Base-by-base conservation (phyloP, 2,888 invertebrate species). In the Tipula lateralis region DNA sequence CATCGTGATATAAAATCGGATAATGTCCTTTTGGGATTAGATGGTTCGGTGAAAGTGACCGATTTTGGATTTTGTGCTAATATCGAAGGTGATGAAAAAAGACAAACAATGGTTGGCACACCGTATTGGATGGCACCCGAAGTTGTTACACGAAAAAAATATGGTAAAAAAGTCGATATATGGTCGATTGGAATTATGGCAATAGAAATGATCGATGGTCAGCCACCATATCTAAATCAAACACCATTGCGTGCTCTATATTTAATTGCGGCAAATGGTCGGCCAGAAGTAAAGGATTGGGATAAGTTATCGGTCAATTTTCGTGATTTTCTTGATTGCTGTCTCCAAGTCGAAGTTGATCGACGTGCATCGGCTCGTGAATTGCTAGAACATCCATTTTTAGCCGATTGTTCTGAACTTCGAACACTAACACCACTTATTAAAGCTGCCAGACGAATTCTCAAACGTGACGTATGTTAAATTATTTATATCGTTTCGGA, bases 21-120 rank as follows among this genome's bases (percentile, higher is more conserved):
- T 90, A 99, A 99, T 89, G 95, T 99, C 13, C 92, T 99, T 1
- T 92, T 99, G 1, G 98, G 97, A 19, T 96, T 97, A 96, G 95
- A 97, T 87, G 98, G 98, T 0, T 93, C 93, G 0, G 96, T 97
- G 0, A 97, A 97, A 91, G 96, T 97, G 0, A 97, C 97, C 0
- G 99, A 99, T 91, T 99, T 99, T 90, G 99, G 99, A 7, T 99
- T 99, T 91, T 99, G 98, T 91, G 99, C 99, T 2, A 99, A 99
- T 89, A 96, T 99, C 84, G 94, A 95, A 80, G 97, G 96, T 0
- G 98, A 97, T 87, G 96, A 97, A 88, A 98, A 99, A 89, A 91
- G 97, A n/a, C 96, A 96, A 88, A 98, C 98, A 0, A 97, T 98
- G 96, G 98, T 98, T 0, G 98, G 98, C n/a, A 98, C 98, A 0